Evolutionary conservation across 2,797 vertebrate species (phyloP), one percentile per base, ranked within the genome.

Genomic region (Enteromius fasciolatus): DNA sequence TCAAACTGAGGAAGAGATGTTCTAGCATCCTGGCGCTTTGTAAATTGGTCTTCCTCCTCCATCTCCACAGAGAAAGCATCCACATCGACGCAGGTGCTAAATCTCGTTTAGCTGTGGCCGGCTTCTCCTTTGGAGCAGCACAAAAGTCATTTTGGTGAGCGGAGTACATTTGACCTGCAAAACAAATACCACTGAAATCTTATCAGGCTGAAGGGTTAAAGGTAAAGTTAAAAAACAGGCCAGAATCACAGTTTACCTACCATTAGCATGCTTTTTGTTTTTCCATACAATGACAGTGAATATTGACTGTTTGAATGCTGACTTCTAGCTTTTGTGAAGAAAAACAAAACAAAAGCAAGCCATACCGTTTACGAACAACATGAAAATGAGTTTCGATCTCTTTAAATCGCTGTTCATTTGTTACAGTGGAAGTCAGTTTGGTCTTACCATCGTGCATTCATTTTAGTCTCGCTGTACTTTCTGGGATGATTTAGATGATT

Each of bases 1-100:
- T 77, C 68, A 46, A 91, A 94, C 88, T 93, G 89, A 63, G 87
- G 88, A 86, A 73, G 91, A 20, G 48, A 41, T 3, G 36, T 81
- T 41, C 41, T 81, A 61, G 54, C 61, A 33, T 39, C 44, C 31
- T 48, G 28, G 1, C 15, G 31, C 23, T 2, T 48, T 36, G 14
- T 1, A 54, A 57, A 72, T 48, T 4, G 4, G 57, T 76, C 69
- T 69, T 70, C 69, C 54, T 82, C 64, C 4, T 84, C 73, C 44
- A 78, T 66, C 52, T 81, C 23, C 61, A 50, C 25, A n/a, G 11
- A 41, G 28, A 46, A 7, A 44, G 23, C 2, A 3, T 23, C n/a
- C n/a, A 44, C 54, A 44, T 28, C 18, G n/a, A 48, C 9, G 10
- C 15, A 3, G 20, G 15, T 41, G 69, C 46, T 74, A 74, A 28